phyloP scores from a whole-genome alignment of 2,113 vertebrate species.

The Caranx ignobilis region DNA sequence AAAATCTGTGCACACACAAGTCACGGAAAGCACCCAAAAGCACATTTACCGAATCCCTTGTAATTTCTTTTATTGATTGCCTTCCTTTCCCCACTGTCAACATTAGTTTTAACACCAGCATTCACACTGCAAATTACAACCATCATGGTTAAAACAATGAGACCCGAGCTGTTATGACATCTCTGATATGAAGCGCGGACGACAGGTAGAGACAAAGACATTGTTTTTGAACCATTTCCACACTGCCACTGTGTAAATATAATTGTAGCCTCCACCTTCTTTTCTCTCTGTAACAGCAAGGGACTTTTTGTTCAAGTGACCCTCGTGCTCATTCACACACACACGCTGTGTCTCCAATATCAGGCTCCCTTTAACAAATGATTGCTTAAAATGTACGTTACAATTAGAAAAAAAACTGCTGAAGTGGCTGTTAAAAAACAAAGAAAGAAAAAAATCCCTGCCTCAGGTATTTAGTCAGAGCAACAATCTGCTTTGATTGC shows the following conservation, averaged over 20 bases:
- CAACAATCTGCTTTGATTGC: conserved; percentile 57
- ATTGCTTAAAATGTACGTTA: conserved; percentile 55
- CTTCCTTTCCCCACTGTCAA: conserved; percentile 40
- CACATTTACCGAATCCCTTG: conserved; percentile 31
- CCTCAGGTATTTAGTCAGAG: conserved; percentile 53
- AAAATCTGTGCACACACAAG: conserved; percentile 9
- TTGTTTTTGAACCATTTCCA: conserved; percentile 51
- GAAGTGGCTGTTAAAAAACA: conserved; percentile 29
- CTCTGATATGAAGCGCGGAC: conserved; percentile 23
- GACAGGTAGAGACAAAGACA: conserved; percentile 49
- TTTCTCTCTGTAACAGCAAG: conserved; percentile 9
- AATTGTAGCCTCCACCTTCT: conserved; percentile 36
- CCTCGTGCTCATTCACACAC: conserved; percentile 41
- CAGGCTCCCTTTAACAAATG: conserved; percentile 41
- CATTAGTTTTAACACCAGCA: conserved; percentile 30
- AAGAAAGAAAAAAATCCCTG: neutral
- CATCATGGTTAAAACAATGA: conserved; percentile 17
- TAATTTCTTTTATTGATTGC: conserved; percentile 54
- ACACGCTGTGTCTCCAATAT: conserved; percentile 25
- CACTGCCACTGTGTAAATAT: conserved; percentile 21
- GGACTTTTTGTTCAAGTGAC: conserved; percentile 38
- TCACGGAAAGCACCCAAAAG: conserved; percentile 26
- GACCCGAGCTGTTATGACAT: conserved; percentile 49
- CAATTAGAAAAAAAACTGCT: conserved; percentile 36
- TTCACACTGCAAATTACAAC: conserved; percentile 47